Percentiles rank a stretch among this genome's conserved stretches.
These are phyloP conservation scores for Nasalis larvatus DNA, from an alignment of 2,113 vertebrate genomes.

Conservation along the genomic window DNA sequence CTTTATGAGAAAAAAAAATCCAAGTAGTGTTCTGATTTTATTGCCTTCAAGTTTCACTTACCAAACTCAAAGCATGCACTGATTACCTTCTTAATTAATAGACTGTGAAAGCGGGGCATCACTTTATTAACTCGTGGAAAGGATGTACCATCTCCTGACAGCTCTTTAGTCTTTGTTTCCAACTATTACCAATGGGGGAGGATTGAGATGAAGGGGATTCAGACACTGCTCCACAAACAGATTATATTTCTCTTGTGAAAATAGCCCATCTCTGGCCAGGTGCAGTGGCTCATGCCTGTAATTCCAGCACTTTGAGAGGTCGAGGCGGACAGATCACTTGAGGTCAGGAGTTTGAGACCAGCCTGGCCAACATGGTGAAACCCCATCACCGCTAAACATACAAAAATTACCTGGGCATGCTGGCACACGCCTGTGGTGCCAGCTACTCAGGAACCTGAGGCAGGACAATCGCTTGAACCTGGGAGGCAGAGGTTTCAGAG, in stretches of 20 bases:
- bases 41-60: constrained; percentile 68
- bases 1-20: constrained; percentile 69
- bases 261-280: background rate
- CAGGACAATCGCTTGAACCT: too few species aligned
- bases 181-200: background rate
- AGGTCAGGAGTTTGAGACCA: background rate
- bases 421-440: too few species aligned
- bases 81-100: constrained; percentile 71
- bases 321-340: background rate
- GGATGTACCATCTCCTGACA: constrained; percentile 9
- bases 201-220: background rate
- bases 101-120: constrained; percentile 12
- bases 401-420: too few species aligned
- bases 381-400: too few species aligned
- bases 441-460: too few species aligned
- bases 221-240: background rate
- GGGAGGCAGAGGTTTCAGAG: too few species aligned
- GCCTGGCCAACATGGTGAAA: too few species aligned
- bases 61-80: constrained; percentile 54
- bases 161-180: constrained; percentile 15
- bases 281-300: background rate
- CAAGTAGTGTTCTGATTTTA: constrained; percentile 55
- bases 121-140: constrained; percentile 51
- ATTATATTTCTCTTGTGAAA: constrained; percentile 47
- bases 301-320: too few species aligned